Percentiles rank a stretch among this genome's conserved stretches.
These are phyloP conservation scores for Amitus sp. DNA, from an alignment of 2,888 invertebrate species.

Conservation along the genomic window DNA sequence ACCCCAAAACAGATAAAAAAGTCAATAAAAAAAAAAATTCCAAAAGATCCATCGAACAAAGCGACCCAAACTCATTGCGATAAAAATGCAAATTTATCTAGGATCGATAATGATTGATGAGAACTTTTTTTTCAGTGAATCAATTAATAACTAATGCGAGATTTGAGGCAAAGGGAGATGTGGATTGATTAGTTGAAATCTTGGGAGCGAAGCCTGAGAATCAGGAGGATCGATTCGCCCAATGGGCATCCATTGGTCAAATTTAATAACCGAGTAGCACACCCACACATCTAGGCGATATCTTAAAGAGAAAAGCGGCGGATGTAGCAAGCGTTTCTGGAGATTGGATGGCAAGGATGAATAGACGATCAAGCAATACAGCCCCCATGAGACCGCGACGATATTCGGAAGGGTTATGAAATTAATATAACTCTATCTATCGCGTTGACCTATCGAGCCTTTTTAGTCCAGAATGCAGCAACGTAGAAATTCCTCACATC, in stretches of 20 bases:
- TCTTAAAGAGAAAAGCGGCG: conserved; percentile 50
- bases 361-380: conserved; percentile 59
- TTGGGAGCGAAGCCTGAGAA: background rate
- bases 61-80: too few species aligned
- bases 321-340: conserved; percentile 38
- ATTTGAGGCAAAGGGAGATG: background rate
- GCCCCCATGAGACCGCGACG: conserved; percentile 38
- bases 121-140: too few species aligned
- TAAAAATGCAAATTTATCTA: too few species aligned
- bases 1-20: too few species aligned
- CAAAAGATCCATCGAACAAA: too few species aligned
- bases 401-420: conserved; percentile 62
- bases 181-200: background rate
- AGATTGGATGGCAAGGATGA: conserved; percentile 63
- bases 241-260: conserved; percentile 31
- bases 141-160: too few species aligned
- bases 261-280: conserved; percentile 50
- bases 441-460: conserved; percentile 50
- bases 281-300: conserved; percentile 61
- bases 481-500: conserved; percentile 60
- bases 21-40: too few species aligned
- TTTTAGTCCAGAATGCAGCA: conserved; percentile 42
- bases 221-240: conserved; percentile 18
- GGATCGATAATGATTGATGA: too few species aligned
- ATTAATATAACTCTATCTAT: conserved; percentile 63